These are phyloP conservation scores for Atherix ibis DNA, from an alignment of 2,888 invertebrate genomes.

Conservation along the genomic window DNA sequence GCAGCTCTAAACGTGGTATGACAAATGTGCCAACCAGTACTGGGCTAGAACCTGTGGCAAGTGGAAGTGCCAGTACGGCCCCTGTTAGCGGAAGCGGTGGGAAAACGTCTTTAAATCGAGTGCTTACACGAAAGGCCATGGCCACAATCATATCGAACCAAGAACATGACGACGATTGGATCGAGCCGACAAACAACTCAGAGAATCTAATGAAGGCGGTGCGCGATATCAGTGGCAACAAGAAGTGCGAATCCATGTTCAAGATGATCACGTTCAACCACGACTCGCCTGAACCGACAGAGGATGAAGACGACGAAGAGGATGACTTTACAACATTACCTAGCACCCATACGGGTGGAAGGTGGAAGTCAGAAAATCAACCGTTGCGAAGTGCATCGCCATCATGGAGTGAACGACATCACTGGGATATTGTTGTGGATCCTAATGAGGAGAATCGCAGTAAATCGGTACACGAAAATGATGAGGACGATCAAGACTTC, in stretches of 20 bases:
- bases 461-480: constrained; percentile 14
- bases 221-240: constrained; percentile 42
- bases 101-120: constrained; percentile 31
- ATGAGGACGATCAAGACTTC: constrained; percentile 33
- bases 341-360: constrained; percentile 45
- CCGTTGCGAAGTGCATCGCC: constrained; percentile 16
- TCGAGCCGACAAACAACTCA: constrained; percentile 20
- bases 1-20: constrained; percentile 39
- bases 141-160: constrained; percentile 27
- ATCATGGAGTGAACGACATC: constrained; percentile 38
- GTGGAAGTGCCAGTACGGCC: constrained; percentile 9
- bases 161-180: constrained; percentile 23
- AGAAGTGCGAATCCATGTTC: constrained; percentile 37
- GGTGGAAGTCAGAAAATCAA: constrained; percentile 51
- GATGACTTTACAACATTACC: constrained; percentile 30
- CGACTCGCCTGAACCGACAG: constrained; percentile 18
- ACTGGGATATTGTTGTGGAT: constrained; percentile 9
- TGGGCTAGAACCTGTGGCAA: background rate
- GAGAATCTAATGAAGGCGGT: constrained; percentile 47
- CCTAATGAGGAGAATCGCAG: constrained; percentile 13
- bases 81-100: constrained; percentile 11
- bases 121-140: constrained; percentile 31
- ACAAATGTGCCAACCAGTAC: too few species aligned
- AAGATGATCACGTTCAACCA: constrained; percentile 22
- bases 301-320: constrained; percentile 32